Percentiles rank a stretch among this genome's conserved stretches.
phyloP scores from a whole-genome alignment of 2,888 invertebrate species.

The Metallyticus violacea region DNA sequence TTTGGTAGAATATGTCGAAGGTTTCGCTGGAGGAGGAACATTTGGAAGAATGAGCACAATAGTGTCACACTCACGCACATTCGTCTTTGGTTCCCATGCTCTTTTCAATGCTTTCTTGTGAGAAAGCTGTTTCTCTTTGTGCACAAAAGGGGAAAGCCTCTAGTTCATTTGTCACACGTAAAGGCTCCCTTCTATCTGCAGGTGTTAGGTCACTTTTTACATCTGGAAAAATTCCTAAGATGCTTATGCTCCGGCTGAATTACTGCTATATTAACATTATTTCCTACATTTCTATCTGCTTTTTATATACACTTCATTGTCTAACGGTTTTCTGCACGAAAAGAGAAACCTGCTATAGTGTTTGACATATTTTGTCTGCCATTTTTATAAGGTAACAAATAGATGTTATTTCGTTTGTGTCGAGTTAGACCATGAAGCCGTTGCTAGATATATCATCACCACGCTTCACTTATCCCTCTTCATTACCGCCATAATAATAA shows the following conservation, averaged over 20 bases:
- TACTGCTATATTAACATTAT: too few species aligned
- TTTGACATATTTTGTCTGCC: too few species aligned
- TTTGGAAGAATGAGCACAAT: neutral
- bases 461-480: too few species aligned
- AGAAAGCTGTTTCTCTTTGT: neutral
- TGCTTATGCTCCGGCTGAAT: neutral
- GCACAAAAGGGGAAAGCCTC: neutral
- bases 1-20: neutral
- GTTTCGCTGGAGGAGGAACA: neutral
- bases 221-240: neutral
- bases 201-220: neutral
- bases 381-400: too few species aligned
- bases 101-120: neutral
- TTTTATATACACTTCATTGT: too few species aligned
- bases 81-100: neutral
- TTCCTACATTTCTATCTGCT: too few species aligned
- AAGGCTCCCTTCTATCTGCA: neutral
- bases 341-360: too few species aligned
- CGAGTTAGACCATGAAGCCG: too few species aligned
- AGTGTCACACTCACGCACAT: neutral
- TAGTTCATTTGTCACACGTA: neutral
- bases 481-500: too few species aligned
- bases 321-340: too few species aligned
- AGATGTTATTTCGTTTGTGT: too few species aligned
- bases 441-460: too few species aligned